phyloP scores from a whole-genome alignment of 2,888 invertebrate genomes.

The Rhogogaster chlorosoma region DNA sequence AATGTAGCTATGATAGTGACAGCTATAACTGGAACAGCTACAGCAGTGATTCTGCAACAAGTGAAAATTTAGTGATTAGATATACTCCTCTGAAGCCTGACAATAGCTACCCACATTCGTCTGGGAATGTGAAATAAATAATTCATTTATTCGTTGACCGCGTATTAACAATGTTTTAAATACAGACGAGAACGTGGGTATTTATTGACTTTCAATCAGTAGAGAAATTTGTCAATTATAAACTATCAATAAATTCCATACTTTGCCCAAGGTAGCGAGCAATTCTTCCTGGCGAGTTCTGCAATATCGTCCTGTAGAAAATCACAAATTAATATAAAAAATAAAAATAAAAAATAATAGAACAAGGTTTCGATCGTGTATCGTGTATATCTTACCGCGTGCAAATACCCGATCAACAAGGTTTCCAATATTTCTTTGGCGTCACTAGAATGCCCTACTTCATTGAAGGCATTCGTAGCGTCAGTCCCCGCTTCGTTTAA shows the following conservation, averaged over 20 bases:
- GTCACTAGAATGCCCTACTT: slow-evolving; percentile 37
- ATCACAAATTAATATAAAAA: background rate
- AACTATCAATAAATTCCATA: background rate
- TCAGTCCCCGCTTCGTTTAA: slow-evolving; percentile 43
- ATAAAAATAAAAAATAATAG: background rate
- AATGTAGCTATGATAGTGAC: background rate
- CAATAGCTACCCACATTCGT: slow-evolving; percentile 7
- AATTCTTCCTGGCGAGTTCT: background rate
- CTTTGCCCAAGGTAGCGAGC: slow-evolving; percentile 3
- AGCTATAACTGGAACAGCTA: slow-evolving; percentile 24
- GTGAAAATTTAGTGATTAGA: slow-evolving; percentile 32
- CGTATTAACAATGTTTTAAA: background rate
- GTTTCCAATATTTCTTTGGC: slow-evolving; percentile 41
- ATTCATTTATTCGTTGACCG: slow-evolving; percentile 40
- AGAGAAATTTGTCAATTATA: background rate
- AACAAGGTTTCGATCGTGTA: background rate
- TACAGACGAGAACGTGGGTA: background rate
- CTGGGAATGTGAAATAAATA: background rate
- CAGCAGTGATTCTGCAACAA: slow-evolving; percentile 38
- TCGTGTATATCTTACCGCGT: slow-evolving; percentile 27
- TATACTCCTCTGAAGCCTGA: background rate
- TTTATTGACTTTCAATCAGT: background rate
- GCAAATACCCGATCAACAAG: slow-evolving; percentile 43
- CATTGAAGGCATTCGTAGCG: slow-evolving; percentile 37
- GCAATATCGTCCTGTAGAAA: slow-evolving; percentile 28